Evolutionary conservation across 1,140 invertebrate species (phyloP).

Genomic region (Drosophila pectinifera): DNA sequence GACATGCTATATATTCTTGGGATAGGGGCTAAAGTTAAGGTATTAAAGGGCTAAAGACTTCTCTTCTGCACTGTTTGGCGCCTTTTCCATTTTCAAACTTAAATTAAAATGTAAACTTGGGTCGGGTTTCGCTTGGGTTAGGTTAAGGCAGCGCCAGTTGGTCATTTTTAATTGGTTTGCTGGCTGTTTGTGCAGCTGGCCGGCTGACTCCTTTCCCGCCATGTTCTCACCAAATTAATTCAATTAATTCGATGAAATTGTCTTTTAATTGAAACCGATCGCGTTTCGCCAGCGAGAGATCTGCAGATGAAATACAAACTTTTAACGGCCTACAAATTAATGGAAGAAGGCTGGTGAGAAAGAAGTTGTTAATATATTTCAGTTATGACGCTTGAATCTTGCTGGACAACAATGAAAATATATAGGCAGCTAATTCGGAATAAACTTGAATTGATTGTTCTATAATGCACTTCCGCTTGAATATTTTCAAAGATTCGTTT

Average conservation of each 20-base stretch:
- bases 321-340: slow-evolving; percentile 10
- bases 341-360: neutral
- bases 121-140: neutral
- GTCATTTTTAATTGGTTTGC: slow-evolving; percentile 73
- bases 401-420: slow-evolving; percentile 12
- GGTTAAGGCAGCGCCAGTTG: slow-evolving; percentile 37
- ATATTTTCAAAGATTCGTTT: slow-evolving; percentile 21
- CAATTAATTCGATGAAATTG: slow-evolving; percentile 81
- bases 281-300: slow-evolving; percentile 41
- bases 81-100: neutral
- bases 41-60: neutral
- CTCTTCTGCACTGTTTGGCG: neutral
- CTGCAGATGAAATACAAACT: slow-evolving; percentile 7
- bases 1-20: no score
- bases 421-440: slow-evolving; percentile 16
- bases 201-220: slow-evolving; percentile 22
- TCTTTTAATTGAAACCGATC: slow-evolving; percentile 80
- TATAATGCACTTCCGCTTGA: slow-evolving; percentile 56
- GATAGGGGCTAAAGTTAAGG: neutral
- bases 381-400: slow-evolving; percentile 1
- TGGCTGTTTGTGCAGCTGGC: slow-evolving; percentile 75
- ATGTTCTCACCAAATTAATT: slow-evolving; percentile 65
- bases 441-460: slow-evolving; percentile 53
- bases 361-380: slow-evolving; percentile 6
- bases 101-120: slow-evolving; percentile 28